Percentiles rank a stretch among this genome's conserved stretches.
phyloP scores from a whole-genome alignment of 2,113 vertebrate species.

The Muntiacus muntjak region DNA sequence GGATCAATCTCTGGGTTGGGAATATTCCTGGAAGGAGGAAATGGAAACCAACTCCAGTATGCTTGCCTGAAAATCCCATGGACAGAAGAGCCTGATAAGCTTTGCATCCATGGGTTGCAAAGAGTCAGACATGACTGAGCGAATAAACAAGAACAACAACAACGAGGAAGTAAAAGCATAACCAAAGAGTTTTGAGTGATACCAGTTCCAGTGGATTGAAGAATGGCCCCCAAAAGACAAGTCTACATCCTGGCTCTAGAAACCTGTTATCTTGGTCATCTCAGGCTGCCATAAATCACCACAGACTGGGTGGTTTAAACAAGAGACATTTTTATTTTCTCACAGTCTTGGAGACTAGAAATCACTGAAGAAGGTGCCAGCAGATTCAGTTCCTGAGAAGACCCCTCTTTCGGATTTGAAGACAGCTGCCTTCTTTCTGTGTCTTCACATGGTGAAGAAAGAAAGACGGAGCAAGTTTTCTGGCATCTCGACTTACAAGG shows the following conservation, averaged over 20 bases:
- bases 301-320: neutral
- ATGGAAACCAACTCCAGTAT: neutral
- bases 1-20: neutral
- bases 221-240: neutral
- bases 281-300: neutral
- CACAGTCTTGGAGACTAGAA: neutral
- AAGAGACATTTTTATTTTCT: neutral
- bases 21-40: neutral
- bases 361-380: neutral
- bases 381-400: neutral
- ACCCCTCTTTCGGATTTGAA: neutral
- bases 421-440: neutral
- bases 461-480: neutral
- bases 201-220: neutral
- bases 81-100: neutral
- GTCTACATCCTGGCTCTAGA: neutral
- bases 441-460: neutral
- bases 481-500: neutral
- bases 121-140: neutral
- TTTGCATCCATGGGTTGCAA: neutral
- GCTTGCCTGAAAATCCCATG: neutral
- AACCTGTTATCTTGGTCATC: neutral
- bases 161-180: neutral
- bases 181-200: neutral
- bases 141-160: neutral